phyloP scores from a whole-genome alignment of 2,113 vertebrate species.

The Cryptotis parvus region DNA sequence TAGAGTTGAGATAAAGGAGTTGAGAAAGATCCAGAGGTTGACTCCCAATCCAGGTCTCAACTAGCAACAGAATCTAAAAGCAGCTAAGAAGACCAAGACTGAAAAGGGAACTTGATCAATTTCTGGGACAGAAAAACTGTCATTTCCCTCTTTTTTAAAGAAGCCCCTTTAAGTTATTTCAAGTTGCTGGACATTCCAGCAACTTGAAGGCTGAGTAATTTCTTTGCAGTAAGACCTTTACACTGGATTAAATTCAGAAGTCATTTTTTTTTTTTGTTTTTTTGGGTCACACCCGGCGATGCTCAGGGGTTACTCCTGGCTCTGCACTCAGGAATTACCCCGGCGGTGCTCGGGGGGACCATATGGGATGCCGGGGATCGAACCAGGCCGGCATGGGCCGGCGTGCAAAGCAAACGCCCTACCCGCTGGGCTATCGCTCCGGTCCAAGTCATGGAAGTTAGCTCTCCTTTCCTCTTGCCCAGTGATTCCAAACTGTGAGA shows the following conservation, averaged over 20 bases:
- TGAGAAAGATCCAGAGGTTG: background rate
- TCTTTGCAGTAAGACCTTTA: background rate
- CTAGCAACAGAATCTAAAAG: background rate
- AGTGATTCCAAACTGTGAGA: too few relatives aligned
- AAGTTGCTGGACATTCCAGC: background rate
- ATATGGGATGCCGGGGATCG: too few relatives aligned
- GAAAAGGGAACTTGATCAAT: background rate
- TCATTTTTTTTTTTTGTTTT: too few relatives aligned
- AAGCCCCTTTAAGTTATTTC: too few relatives aligned
- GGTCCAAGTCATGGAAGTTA: rapidly evolving
- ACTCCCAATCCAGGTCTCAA: background rate
- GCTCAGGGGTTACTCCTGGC: too few relatives aligned
- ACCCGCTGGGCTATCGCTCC: too few relatives aligned
- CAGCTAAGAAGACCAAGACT: background rate
- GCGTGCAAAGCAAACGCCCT: too few relatives aligned
- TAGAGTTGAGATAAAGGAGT: background rate
- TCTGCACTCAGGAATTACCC: too few relatives aligned
- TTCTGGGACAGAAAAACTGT: background rate
- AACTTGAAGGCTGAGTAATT: background rate
- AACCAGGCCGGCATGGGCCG: too few relatives aligned
- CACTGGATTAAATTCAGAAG: background rate
- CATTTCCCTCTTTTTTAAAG: background rate
- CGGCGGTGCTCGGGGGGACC: too few relatives aligned
- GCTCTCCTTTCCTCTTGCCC: too few relatives aligned
- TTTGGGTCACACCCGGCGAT: too few relatives aligned